Evolutionary conservation across 2,888 invertebrate species (phyloP), one percentile per base, ranked within the genome.

Genomic region (Tigriopus californicus): DNA sequence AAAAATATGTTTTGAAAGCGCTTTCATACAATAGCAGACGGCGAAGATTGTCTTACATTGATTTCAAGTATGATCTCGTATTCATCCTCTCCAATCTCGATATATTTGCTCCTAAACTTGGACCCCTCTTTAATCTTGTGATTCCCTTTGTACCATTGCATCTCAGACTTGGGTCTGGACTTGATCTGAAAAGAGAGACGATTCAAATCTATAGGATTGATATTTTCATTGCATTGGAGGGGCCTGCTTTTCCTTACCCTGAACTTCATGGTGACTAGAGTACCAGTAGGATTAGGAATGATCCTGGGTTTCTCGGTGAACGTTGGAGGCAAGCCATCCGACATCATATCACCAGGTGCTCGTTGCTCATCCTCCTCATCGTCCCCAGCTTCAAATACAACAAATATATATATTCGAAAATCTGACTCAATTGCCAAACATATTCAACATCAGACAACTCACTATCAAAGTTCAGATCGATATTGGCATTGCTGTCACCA

Each of bases 401-500:
- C 8, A 4, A 1, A 52, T 22, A 52, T 44, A 44, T 44, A n/a
- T 6, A 41, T 41, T 41, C 13, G 11, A 41, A 41, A 41, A 41
- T 12, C 11, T 41, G 41, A 41, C 13, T 41, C 13, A 11, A 41
- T 41, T 41, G 11, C 41, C 41, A 13, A 41, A 47, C 10, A 18
- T 47, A 8, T 15, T 47, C 15, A 12, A 20, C 47, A 10, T 12
- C 20, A 10, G 13, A 15, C 15, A 67, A 68, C 76, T 79, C 84
- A 90, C 92, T 92, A 86, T 92, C 90, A 79, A 97, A 92, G 76
- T 98, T 98, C 71, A 98, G 85, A 71, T 95, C 91, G 77, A 98
- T 97, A 76, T 97, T 98, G 68, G 98, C 98, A 79, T 98, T 98
- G 77, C 94, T 94, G 79, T 98, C 97, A 74, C 98, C 98, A 75